Evolutionary conservation across 2,888 invertebrate genomes (phyloP).

Genomic region (Abscondita cerata): DNA sequence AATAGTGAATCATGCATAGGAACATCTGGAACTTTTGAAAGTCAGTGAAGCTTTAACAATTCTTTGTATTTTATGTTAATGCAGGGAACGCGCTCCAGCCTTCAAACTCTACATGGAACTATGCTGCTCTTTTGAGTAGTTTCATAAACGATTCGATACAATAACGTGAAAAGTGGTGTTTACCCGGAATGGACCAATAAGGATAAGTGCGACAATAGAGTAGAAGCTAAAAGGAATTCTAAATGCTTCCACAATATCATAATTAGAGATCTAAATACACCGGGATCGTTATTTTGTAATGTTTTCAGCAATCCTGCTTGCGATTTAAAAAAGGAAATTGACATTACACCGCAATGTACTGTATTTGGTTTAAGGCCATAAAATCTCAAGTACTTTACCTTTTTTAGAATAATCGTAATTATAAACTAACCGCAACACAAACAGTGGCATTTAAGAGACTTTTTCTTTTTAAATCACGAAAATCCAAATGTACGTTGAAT

Average conservation of each 20-base stretch:
- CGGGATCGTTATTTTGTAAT: not conserved
- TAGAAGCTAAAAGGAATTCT: not conserved
- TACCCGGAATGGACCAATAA: slow-evolving; percentile 7
- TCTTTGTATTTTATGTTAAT: slow-evolving; percentile 12
- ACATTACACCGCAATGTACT: not conserved
- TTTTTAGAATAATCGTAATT: slow-evolving; percentile 6
- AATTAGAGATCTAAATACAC: not conserved
- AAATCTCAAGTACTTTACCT: slow-evolving; percentile 11
- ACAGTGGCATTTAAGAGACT: not conserved
- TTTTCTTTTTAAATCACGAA: too few species aligned
- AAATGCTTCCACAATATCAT: not conserved
- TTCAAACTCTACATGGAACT: slow-evolving; percentile 1
- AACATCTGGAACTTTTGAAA: slow-evolving; percentile 10
- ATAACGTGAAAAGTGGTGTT: slow-evolving; percentile 11
- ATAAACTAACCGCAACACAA: slow-evolving; percentile 5
- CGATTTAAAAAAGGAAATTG: slow-evolving; percentile 5
- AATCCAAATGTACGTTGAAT: too few species aligned
- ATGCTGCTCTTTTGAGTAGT: slow-evolving; percentile 9
- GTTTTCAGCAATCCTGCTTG: not conserved
- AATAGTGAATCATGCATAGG: slow-evolving; percentile 6
- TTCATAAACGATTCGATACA: slow-evolving; percentile 8
- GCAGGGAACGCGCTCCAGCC: slow-evolving; percentile 6
- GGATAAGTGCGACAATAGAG: not conserved
- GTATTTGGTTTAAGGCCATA: slow-evolving; percentile 7
- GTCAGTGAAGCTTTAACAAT: slow-evolving; percentile 7